A percentile compares a stretch with the other conserved stretches of the same genome.
Conservation (phyloP, 2,113 vertebrate genomes). For the mouse (Mus musculus) region GRCm39 chr7:43982501-43983000, state of each 20-base stretch:
- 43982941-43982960: constrained; percentile 47
- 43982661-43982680: background rate
- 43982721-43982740: constrained; percentile 96
- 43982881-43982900: background rate
- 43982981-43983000: constrained; percentile 95
- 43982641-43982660: no score
- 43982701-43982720: constrained; percentile 87
- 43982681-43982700: background rate
- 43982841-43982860: no score
- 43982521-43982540: background rate
- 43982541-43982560: background rate
- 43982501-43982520: background rate
- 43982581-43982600: background rate
- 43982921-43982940: background rate
- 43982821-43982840: constrained; percentile 89
- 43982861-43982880: background rate
- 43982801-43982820: constrained; percentile 91
- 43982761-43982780: constrained; percentile 95
- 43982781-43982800: constrained; percentile 96
- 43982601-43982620: background rate
- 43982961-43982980: constrained; percentile 94
- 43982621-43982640: no score
- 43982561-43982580: background rate
- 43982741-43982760: constrained; percentile 96
- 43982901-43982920: background rate